phyloP scores from a whole-genome alignment of 2,113 vertebrate genomes.

The Porphyrio hochstetteri region DNA sequence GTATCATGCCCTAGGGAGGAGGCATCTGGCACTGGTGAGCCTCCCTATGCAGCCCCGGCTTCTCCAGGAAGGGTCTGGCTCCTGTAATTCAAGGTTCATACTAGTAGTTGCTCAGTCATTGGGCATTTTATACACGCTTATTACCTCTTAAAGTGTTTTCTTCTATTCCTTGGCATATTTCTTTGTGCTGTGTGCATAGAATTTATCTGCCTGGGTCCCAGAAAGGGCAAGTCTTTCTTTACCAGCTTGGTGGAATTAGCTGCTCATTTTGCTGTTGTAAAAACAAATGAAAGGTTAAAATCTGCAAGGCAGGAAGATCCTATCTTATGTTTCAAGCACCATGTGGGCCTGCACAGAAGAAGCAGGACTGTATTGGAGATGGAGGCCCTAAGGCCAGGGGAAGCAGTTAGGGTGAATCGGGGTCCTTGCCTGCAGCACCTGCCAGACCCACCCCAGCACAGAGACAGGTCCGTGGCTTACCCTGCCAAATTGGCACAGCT shows the following conservation, averaged over 20 bases:
- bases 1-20: neutral
- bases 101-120: neutral
- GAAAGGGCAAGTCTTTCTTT: neutral
- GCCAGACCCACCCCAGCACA: neutral
- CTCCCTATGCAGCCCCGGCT: neutral
- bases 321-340: neutral
- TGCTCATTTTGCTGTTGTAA: neutral
- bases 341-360: neutral
- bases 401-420: accelerated
- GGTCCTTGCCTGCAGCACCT: neutral
- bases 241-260: neutral
- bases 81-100: neutral
- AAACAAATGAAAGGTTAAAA: neutral
- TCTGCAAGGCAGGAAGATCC: neutral
- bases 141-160: neutral
- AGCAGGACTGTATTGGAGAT: neutral
- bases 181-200: neutral
- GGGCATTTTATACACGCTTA: neutral
- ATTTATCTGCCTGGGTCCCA: neutral
- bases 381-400: neutral
- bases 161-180: neutral
- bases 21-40: neutral
- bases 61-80: neutral
- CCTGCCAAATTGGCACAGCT: accelerated
- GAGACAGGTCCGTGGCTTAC: neutral